Evolutionary conservation across 2,113 vertebrate species (phyloP).

Genomic region (Cariama cristata): DNA sequence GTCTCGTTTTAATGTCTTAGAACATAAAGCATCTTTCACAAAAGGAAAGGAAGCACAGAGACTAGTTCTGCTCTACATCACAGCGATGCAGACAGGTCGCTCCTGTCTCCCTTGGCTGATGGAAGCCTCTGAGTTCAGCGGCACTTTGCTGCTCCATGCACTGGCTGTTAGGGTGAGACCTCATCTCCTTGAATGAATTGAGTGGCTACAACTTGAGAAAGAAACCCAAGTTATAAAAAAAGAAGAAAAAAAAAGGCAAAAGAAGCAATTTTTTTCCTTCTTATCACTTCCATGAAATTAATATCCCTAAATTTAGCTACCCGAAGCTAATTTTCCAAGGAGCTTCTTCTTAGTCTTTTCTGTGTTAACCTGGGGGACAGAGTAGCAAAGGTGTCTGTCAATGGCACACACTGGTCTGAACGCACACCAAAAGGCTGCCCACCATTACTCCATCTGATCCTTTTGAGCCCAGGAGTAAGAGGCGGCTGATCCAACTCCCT

Average conservation of each 20-base stretch:
- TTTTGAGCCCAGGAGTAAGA: not conserved
- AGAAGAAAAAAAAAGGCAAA: not conserved
- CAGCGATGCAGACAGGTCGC: accelerated
- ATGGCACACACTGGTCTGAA: not conserved
- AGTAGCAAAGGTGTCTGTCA: not conserved
- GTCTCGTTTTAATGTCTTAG: not conserved
- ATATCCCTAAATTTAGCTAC: not conserved
- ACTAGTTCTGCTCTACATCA: not conserved
- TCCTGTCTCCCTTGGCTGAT: not conserved
- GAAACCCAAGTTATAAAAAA: not conserved
- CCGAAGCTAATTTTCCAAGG: not conserved
- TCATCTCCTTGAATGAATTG: not conserved
- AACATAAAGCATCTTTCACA: not conserved
- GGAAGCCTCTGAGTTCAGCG: not conserved
- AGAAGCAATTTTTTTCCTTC: not conserved
- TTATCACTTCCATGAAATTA: not conserved
- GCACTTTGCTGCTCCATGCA: not conserved
- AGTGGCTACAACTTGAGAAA: not conserved
- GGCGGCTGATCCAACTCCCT: not conserved
- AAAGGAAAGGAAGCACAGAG: not conserved
- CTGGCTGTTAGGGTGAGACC: not conserved
- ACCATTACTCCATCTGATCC: not conserved
- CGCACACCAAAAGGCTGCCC: not conserved
- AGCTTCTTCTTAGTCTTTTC: not conserved
- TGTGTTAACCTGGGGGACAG: not conserved